Base-by-base conservation (phyloP, 2,797 vertebrate genomes). In the Parotocinclus haroldoi region DNA sequence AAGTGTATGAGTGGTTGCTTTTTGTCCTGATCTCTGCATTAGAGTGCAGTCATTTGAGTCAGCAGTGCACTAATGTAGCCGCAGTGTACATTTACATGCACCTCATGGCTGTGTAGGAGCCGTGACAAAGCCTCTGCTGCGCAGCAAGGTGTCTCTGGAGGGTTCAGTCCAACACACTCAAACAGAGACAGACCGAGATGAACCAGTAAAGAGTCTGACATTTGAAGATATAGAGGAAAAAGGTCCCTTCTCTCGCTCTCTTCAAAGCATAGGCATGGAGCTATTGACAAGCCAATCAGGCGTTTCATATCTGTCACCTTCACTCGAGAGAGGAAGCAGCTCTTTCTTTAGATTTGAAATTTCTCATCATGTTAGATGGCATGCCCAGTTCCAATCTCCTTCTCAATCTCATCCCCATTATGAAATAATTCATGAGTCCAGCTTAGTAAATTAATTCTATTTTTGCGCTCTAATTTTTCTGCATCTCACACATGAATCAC, bases 61-160 rank as follows among this genome's bases (percentile, higher is more conserved):
- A 7, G n/a, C 49, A 60, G 7, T 59, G 48, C 48, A 58, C 17
- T 58, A 53, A 38, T 40, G 62, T 42, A 59, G 62, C 42, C 1
- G 55, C 61, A 64, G 61, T 45, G 16, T 16, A 27, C 69, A 71
- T 71, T 71, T 59, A 65, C 63, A 71, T 71, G 69, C 69, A 55
- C 14, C 49, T 65, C 69, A 65, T 58, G 62, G 50, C 48, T 71
- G 62, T 10, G 52, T 40, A 65, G 63, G 40, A 52, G 54, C 48
- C 19, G 48, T 19, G 57, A 59, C 55, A 60, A 46, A 53, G 48
- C 55, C 12, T 14, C 53, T 56, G 63, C 61, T 39, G 61, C 55
- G 51, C 53, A 50, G 13, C 38, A 51, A 18, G 4, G 27, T 4
- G 19, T 59, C 62, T 71, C 62, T 3, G 42, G 62, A 42, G 62